Percentiles rank a stretch among this genome's conserved stretches.
phyloP scores from a whole-genome alignment of 2,888 invertebrate species.

The Ditylenchus weischeri region DNA sequence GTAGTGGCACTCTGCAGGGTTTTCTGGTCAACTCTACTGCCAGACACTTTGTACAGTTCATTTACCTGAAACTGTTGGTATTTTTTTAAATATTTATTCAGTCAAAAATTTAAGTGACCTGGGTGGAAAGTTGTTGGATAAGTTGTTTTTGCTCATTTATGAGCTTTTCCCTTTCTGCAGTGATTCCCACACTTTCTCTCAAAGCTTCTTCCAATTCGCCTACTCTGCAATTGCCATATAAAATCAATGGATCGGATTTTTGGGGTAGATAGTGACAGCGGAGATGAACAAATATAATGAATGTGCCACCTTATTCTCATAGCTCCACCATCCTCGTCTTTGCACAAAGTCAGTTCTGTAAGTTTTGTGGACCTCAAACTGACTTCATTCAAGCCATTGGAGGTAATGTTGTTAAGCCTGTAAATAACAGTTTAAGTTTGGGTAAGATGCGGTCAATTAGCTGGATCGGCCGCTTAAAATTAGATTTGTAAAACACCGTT shows the following conservation, averaged over 20 bases:
- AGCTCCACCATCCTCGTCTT: constrained; percentile 16
- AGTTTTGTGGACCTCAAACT: too few relatives aligned
- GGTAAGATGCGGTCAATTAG: too few relatives aligned
- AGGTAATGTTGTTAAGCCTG: too few relatives aligned
- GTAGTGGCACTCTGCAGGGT: constrained; percentile 9
- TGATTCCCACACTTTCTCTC: constrained; percentile 71
- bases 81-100: too few relatives aligned
- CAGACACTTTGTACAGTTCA: constrained; percentile 17
- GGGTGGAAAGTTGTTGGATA: constrained; percentile 56
- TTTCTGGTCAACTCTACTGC: constrained; percentile 15
- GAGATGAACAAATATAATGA: too few relatives aligned
- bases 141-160: constrained; percentile 62
- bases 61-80: not conserved
- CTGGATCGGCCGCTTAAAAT: too few relatives aligned
- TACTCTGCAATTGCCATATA: too few relatives aligned
- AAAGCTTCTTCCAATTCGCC: constrained; percentile 79
- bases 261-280: not conserved
- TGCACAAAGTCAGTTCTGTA: not conserved
- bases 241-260: too few relatives aligned
- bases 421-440: too few relatives aligned
- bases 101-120: constrained; percentile 19
- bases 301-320: constrained; percentile 25
- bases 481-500: too few relatives aligned
- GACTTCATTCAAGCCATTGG: too few relatives aligned
- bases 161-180: constrained; percentile 64